Evolutionary conservation across 2,113 vertebrate genomes (phyloP).

Genomic region (Fregata magnificens): DNA sequence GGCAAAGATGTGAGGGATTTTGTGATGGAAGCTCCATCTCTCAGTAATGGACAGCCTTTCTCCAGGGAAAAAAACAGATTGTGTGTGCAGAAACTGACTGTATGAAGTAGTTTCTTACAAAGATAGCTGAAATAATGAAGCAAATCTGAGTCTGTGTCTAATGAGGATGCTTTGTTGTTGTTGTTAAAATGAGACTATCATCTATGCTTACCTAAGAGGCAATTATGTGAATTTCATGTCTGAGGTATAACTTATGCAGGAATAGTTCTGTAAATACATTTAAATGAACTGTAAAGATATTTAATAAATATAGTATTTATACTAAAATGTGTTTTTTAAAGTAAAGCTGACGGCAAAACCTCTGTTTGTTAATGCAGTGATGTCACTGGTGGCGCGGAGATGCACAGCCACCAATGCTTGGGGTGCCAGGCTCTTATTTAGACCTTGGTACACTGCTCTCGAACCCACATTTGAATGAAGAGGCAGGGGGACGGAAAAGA

Average conservation of each 20-base stretch:
- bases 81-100: slow-evolving; percentile 14
- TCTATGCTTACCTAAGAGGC: slow-evolving; percentile 75
- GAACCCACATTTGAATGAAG: fast-evolving
- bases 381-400: background rate
- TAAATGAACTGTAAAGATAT: slow-evolving; percentile 91
- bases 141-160: slow-evolving; percentile 65
- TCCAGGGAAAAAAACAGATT: background rate
- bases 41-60: background rate
- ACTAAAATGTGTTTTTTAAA: slow-evolving; percentile 66
- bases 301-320: slow-evolving; percentile 99
- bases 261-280: slow-evolving; percentile 86
- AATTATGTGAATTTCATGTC: slow-evolving; percentile 79
- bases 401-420: fast-evolving
- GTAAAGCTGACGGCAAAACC: background rate
- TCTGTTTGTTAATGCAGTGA: background rate
- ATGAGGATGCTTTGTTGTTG: slow-evolving; percentile 72
- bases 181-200: slow-evolving; percentile 75
- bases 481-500: background rate
- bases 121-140: slow-evolving; percentile 53
- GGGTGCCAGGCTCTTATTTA: background rate
- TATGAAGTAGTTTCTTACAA: slow-evolving; percentile 56
- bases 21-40: background rate
- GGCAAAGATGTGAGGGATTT: background rate
- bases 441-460: background rate
- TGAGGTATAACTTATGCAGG: slow-evolving; percentile 85